phyloP scores from a whole-genome alignment of 2,797 vertebrate species.

The Oophaga sylvatica region DNA sequence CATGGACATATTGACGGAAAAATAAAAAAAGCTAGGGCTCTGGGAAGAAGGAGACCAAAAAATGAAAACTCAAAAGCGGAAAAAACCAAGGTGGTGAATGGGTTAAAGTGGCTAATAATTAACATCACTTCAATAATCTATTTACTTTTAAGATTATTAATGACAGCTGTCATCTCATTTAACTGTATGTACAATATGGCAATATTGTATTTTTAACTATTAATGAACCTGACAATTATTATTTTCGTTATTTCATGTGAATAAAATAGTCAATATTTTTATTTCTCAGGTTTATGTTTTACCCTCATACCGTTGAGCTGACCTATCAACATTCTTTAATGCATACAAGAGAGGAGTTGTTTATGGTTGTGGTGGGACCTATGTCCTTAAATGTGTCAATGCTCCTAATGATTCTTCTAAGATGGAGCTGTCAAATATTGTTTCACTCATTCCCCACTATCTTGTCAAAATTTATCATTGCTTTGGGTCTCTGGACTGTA shows the following conservation, averaged over 20 bases:
- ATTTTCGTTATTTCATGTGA: not conserved
- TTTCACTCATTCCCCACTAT: conserved; percentile 91
- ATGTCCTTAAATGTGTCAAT: conserved; percentile 85
- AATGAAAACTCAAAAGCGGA: too few species aligned
- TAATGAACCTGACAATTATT: not conserved
- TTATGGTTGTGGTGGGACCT: conserved; percentile 87
- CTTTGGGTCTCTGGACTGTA: conserved; percentile 93
- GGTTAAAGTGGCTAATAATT: too few species aligned
- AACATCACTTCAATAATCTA: too few species aligned
- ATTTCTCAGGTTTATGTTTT: conserved; percentile 81
- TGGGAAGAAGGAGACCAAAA: too few species aligned
- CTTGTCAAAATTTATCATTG: conserved; percentile 97
- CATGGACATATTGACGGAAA: too few species aligned
- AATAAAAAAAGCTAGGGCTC: too few species aligned
- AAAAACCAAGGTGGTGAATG: too few species aligned
- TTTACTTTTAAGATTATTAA: too few species aligned
- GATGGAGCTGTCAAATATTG: conserved; percentile 93
- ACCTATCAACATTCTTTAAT: conserved; percentile 90
- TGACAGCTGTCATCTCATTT: not conserved
- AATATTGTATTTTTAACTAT: not conserved
- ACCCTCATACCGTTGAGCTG: conserved; percentile 85
- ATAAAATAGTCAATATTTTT: conserved; percentile 51
- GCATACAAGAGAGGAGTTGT: conserved; percentile 84
- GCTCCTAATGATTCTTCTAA: conserved; percentile 90
- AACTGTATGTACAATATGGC: not conserved